A percentile compares a stretch with the other conserved stretches of the same genome.
These are phyloP conservation scores for Pluvianellus socialis DNA, from an alignment of 2,113 vertebrate genomes.

Conservation along the genomic window DNA sequence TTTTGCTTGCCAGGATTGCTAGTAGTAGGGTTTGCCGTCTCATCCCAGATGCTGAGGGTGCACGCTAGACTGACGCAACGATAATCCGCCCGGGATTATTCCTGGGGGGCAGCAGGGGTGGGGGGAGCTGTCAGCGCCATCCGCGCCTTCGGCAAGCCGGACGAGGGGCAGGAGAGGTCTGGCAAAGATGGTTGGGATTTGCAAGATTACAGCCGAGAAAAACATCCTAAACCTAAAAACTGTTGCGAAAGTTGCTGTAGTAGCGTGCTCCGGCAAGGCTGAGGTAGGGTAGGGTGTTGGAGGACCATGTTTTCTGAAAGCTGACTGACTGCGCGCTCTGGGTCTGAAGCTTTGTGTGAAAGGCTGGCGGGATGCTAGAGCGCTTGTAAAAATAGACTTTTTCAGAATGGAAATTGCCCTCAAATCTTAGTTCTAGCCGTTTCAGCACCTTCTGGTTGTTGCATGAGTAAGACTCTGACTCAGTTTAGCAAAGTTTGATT, in stretches of 20 bases:
- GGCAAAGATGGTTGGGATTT: background rate
- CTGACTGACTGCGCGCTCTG: background rate
- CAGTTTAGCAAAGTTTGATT: background rate
- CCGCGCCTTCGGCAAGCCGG: background rate
- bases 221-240: background rate
- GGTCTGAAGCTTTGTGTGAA: background rate
- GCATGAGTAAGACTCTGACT: background rate
- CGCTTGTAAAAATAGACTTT: background rate
- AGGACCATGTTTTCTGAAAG: background rate
- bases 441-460: background rate
- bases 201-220: background rate
- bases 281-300: background rate
- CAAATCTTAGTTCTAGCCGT: background rate
- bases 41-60: background rate
- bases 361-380: background rate
- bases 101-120: background rate
- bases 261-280: rapidly evolving
- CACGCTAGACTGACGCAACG: background rate
- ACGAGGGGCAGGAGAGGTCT: background rate
- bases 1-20: background rate
- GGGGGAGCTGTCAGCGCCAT: background rate
- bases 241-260: background rate
- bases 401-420: background rate
- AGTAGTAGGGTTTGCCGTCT: background rate
- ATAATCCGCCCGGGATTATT: background rate